Evolutionary conservation across 2,113 vertebrate species (phyloP), one percentile per base, ranked within the genome.

Genomic region (Clarias magur): DNA sequence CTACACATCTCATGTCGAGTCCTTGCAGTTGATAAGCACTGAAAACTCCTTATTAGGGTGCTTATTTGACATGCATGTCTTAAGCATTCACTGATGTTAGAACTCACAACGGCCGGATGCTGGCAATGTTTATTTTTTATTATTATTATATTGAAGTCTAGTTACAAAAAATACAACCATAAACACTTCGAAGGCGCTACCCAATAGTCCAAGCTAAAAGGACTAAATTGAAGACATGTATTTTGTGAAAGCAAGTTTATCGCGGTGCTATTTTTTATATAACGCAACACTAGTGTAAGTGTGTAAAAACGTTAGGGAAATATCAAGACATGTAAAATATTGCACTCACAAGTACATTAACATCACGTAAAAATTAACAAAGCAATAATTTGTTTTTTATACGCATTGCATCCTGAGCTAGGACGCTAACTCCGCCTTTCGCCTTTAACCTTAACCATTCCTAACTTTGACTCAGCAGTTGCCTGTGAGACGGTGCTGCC

Each of bases 401-500:
- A 76, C 12, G 13, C 54, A 21, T 34, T 80, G n/a, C 23, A 53
- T 25, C 3, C 21, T 76, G 42, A 76, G 25, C 78, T 60, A 12
- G 27, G 9, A 34, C 56, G 56, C 56, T 23, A 80, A 60, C 54
- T 27, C 78, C 78, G 56, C 56, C 78, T 80, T 80, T 80, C 78
- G 59, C 56, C 78, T 25, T 48, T 81, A 81, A 81, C 57, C 79
- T 60, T 81, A 60, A 81, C 57, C 54, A 81, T 25, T 80, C 79
- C 57, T 80, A 60, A 81, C 79, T 81, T 81, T 60, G 79, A 81
- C 79, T 62, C 57, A 81, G 79, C 21, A 81, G 57, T 62, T 38
- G 57, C 57, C n/a, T 80, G 79, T 62, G 79, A 81, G 79, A 60
- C 30, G 19, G 4, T 60, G n/a, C n/a, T 34, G 56, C 56, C 56